These are phyloP conservation scores for Epinephelus malabaricus DNA, from an alignment of 2,797 vertebrate species.

Conservation along the genomic window DNA sequence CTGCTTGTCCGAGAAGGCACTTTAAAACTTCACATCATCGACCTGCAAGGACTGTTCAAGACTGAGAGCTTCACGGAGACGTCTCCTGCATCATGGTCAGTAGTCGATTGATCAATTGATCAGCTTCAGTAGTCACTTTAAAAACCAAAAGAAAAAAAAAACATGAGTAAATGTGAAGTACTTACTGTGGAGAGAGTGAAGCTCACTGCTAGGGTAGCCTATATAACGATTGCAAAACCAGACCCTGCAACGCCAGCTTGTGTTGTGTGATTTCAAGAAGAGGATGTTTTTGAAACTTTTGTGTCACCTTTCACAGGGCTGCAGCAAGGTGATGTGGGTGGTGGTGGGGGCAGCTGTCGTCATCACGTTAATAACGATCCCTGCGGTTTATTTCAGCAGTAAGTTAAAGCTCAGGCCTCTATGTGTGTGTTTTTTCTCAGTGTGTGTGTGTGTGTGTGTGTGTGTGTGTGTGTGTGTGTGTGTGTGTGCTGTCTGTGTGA, in stretches of 20 bases:
- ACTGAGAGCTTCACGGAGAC: conserved; percentile 46
- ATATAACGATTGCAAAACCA: not conserved
- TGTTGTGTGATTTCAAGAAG: conserved; percentile 1
- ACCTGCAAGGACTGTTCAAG: conserved; percentile 53
- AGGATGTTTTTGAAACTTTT: conserved; percentile 38
- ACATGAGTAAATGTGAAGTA: not conserved
- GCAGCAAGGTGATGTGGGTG: conserved; percentile 79
- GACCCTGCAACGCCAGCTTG: conserved; percentile 3
- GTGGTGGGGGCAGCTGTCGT: conserved; percentile 81
- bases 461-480: not conserved
- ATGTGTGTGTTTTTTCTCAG: not conserved
- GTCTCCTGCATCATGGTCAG: conserved; percentile 82
- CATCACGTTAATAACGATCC: conserved; percentile 84
- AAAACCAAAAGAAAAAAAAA: not conserved
- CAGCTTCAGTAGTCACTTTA: not conserved
- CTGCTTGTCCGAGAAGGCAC: conserved; percentile 29
- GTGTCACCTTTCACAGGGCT: conserved; percentile 77
- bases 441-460: not conserved
- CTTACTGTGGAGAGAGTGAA: not conserved
- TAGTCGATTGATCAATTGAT: conserved; percentile 57
- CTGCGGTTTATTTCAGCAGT: conserved; percentile 85
- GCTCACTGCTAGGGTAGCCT: not conserved
- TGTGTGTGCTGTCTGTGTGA: not conserved
- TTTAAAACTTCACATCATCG: conserved; percentile 50
- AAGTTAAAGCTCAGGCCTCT: conserved; percentile 62